Evolutionary conservation across 2,797 vertebrate genomes (phyloP), one percentile per base, ranked within the genome.

Genomic region (Columba guinea): DNA sequence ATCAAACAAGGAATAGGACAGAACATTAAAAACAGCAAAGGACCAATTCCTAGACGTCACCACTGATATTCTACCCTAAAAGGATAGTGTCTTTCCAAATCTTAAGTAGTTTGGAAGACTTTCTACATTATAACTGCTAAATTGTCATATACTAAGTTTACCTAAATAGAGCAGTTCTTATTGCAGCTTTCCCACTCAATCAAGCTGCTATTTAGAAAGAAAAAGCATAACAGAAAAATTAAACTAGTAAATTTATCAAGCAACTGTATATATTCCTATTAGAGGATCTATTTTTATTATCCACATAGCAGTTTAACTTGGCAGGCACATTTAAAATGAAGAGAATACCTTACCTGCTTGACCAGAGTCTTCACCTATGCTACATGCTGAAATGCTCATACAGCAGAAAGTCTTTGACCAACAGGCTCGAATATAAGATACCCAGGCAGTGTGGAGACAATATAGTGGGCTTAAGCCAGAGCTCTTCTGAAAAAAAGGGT

Each of bases 291-390:
- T 34, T 84, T 68, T 56, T 26, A 49, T 28, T 35, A 75, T 11
- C 19, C 30, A 51, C 4, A n/a, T 10, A 51, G 24, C 6, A 23
- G 24, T 37, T 74, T n/a, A 84, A 34, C n/a, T 2, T 69, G 48
- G 10, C 22, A 63, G 32, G 16, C 7, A 84, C 9, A 11, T 74
- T 83, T 41, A 70, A 86, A 84, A 55, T 23, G 2, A 71, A 71
- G 16, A 26, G 34, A 70, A 49, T 16, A 19, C 16, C 48, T 56
- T 51, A 58, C 44, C 23, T 30, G 18, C 17, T 18, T 18, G 32
- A 46, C 22, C 35, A 37, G 3, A 52, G 4, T 17, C 44, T 75
- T 27, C 2, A 3, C 17, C 28, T 23, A 15, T 1, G 1, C 22
- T 44, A 15, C 11, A 8, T 2, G 5, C 1, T 49, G 51, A 56